These are phyloP conservation scores for Corapipo altera DNA, from an alignment of 2,113 vertebrate genomes.

Conservation along the genomic window DNA sequence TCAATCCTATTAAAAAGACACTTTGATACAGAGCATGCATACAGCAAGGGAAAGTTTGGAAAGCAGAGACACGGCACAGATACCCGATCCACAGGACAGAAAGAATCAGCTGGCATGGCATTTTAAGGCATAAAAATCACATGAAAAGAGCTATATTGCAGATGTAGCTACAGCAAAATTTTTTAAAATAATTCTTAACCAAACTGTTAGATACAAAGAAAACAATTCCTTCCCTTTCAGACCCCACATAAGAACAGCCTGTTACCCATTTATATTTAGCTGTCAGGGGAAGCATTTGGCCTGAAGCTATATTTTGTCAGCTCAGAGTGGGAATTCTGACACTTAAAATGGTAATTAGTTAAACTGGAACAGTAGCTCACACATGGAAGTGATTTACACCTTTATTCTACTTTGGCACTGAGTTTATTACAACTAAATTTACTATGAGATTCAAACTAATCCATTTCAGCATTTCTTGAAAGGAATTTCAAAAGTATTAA, in stretches of 20 bases:
- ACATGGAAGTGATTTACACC: not conserved
- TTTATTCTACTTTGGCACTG: not conserved
- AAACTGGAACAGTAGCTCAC: not conserved
- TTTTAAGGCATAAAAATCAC: not conserved
- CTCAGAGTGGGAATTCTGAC: not conserved
- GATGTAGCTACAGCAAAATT: not conserved
- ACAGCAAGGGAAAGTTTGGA: not conserved
- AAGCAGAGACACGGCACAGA: not conserved
- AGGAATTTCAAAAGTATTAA: not conserved
- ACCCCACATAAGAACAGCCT: not conserved
- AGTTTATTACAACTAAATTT: not conserved
- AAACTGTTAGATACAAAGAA: not conserved
- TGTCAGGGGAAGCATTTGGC: not conserved
- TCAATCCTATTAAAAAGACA: slow-evolving; percentile 53
- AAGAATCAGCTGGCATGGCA: not conserved
- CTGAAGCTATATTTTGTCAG: not conserved
- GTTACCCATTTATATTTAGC: not conserved
- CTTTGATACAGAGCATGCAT: not conserved
- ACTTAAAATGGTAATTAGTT: not conserved
- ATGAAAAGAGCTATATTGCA: not conserved
- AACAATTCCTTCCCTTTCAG: not conserved
- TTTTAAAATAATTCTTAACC: not conserved
- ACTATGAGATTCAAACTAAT: not conserved
- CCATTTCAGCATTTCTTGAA: not conserved
- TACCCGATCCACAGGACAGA: not conserved